Conservation (phyloP, 2,888 invertebrate genomes). For the Theretra japonica region DNA sequence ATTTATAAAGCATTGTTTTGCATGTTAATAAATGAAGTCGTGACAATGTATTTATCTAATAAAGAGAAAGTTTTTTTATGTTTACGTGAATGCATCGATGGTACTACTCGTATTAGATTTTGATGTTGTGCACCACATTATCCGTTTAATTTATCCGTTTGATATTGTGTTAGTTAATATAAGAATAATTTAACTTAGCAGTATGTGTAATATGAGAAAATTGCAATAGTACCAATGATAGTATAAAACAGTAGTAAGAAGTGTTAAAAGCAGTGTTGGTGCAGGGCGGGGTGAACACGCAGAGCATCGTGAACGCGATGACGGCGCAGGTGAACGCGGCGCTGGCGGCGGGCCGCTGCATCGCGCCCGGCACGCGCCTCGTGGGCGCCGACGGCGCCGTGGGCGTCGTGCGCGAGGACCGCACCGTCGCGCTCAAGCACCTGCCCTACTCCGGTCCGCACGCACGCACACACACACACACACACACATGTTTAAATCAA, state of each 20-base stretch:
- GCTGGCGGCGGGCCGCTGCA: slow-evolving; percentile 82
- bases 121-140: no score
- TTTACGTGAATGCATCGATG: no score
- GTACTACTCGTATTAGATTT: no score
- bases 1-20: no score
- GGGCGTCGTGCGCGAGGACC: slow-evolving; percentile 87
- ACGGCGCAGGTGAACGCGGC: slow-evolving; percentile 88
- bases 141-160: no score
- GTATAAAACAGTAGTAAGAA: not conserved
- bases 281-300: slow-evolving; percentile 53
- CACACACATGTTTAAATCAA: not conserved
- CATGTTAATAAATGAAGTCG: no score
- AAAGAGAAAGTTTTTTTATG: no score
- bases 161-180: no score
- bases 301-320: slow-evolving; percentile 77
- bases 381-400: slow-evolving; percentile 86
- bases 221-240: no score
- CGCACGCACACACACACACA: not conserved
- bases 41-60: no score
- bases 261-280: not conserved
- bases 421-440: slow-evolving; percentile 83
- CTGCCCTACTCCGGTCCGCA: slow-evolving; percentile 71
- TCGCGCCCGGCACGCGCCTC: slow-evolving; percentile 79
- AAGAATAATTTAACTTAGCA: no score
- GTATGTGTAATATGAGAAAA: no score